phyloP scores from a whole-genome alignment of 2,888 invertebrate genomes.

The Platypus cylindrus region DNA sequence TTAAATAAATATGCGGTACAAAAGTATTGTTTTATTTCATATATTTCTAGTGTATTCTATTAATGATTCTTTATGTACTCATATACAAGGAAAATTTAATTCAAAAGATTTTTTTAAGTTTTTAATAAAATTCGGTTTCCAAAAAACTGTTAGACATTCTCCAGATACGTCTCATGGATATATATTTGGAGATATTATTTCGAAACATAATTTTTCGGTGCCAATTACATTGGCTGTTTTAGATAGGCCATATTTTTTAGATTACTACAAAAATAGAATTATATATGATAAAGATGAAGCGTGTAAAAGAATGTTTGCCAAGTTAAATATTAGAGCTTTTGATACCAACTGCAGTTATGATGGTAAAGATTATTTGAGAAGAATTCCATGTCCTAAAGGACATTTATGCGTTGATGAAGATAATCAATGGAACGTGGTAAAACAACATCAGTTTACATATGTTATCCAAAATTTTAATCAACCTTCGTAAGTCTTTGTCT shows the following conservation, averaged over 20 bases:
- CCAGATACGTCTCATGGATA: conserved; percentile 82
- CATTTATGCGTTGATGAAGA: conserved; percentile 79
- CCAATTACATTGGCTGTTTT: conserved; percentile 79
- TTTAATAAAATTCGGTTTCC: conserved; percentile 90
- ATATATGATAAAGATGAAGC: conserved; percentile 54
- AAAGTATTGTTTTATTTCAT: conserved; percentile 17
- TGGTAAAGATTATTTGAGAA: conserved; percentile 68
- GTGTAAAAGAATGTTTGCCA: conserved; percentile 77
- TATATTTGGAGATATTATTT: conserved; percentile 90
- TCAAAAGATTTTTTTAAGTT: conserved; percentile 77
- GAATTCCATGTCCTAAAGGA: conserved; percentile 70
- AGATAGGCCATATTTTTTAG: conserved; percentile 76
- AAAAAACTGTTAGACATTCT: conserved; percentile 82
- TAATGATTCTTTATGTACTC: conserved; percentile 32
- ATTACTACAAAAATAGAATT: conserved; percentile 74
- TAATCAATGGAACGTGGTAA: conserved; percentile 69
- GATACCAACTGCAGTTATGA: conserved; percentile 69
- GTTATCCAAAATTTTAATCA: conserved; percentile 79
- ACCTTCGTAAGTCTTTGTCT: conserved; percentile 54
- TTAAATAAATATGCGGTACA: conserved; percentile 23
- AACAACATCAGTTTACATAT: conserved; percentile 87
- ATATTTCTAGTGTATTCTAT: conserved; percentile 18
- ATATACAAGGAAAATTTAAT: conserved; percentile 51
- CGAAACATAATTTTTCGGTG: conserved; percentile 49
- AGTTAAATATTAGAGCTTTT: conserved; percentile 69